These are phyloP conservation scores for Anodontia alba DNA, from an alignment of 2,888 invertebrate species.

Conservation along the genomic window DNA sequence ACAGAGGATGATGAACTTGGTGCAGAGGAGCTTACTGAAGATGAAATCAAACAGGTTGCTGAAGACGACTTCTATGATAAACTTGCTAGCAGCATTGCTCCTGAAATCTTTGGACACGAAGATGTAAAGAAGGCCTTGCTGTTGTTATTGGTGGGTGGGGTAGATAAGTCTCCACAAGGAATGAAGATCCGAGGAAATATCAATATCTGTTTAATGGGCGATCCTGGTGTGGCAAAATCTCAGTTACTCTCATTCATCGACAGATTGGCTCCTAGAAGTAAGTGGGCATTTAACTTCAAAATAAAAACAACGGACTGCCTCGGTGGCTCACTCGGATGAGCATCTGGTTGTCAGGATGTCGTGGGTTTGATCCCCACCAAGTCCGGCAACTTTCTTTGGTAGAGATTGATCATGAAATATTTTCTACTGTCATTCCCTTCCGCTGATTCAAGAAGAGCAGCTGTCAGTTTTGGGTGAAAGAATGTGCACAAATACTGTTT, in stretches of 20 bases:
- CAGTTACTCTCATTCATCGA: slow-evolving; percentile 98
- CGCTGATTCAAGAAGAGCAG: no score
- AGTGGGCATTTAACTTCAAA: no score
- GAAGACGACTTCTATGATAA: slow-evolving; percentile 97
- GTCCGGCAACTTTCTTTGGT: no score
- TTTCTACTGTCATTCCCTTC: no score
- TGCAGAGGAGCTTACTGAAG: slow-evolving; percentile 90
- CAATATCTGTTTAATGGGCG: slow-evolving; percentile 99
- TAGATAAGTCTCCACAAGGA: slow-evolving; percentile 93
- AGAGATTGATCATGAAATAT: no score
- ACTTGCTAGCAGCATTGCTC: slow-evolving; percentile 96
- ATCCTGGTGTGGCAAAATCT: slow-evolving; percentile 99
- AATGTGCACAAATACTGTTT: no score
- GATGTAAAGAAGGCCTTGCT: slow-evolving; percentile 99
- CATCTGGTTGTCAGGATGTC: no score
- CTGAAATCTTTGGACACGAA: slow-evolving; percentile 99
- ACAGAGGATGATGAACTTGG: slow-evolving; percentile 90
- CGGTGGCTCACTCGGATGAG: no score
- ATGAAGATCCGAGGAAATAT: slow-evolving; percentile 98
- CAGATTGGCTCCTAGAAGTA: slow-evolving; percentile 94
- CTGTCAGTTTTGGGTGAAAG: no score
- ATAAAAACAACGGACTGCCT: no score
- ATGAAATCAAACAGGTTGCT: slow-evolving; percentile 92
- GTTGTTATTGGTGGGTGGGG: slow-evolving; percentile 92
- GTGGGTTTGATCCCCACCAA: no score